These are phyloP conservation scores for Erebia palarica DNA, from an alignment of 2,888 invertebrate species.

Conservation along the genomic window DNA sequence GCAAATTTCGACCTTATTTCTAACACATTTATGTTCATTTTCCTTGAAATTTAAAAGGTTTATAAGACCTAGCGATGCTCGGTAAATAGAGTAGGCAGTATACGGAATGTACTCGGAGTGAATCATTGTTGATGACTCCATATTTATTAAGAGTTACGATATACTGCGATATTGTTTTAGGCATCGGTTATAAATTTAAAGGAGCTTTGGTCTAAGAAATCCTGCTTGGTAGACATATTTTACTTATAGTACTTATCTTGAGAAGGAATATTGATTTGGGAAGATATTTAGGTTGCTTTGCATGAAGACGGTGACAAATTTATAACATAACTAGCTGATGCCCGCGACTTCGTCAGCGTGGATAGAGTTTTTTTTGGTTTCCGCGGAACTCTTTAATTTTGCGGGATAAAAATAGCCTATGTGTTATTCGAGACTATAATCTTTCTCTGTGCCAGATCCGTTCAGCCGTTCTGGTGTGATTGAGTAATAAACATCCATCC, in stretches of 20 bases:
- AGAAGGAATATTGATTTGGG: background rate
- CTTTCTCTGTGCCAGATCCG: too few relatives aligned
- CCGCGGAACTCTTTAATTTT: too few relatives aligned
- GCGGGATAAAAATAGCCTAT: too few relatives aligned
- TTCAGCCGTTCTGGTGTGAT: too few relatives aligned
- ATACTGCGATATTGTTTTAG: conserved; percentile 39
- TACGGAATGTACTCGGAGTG: conserved; percentile 37
- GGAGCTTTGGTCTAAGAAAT: conserved; percentile 23
- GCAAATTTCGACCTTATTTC: conserved; percentile 20
- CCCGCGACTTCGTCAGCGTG: too few relatives aligned
- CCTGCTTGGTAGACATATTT: background rate
- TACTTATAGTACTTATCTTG: background rate
- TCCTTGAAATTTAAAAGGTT: background rate
- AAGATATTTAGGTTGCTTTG: background rate
- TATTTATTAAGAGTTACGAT: conserved; percentile 49
- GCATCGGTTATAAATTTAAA: conserved; percentile 31
- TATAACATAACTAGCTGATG: background rate
- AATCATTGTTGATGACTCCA: conserved; percentile 50
- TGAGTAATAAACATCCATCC: too few relatives aligned
- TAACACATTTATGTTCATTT: background rate
- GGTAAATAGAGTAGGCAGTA: conserved; percentile 32
- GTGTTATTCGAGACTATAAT: too few relatives aligned
- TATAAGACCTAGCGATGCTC: conserved; percentile 18
- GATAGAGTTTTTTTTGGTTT: too few relatives aligned
- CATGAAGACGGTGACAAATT: background rate